Base-by-base conservation (phyloP, 2,113 vertebrate species). In the Benitochromis conjunctus region DNA sequence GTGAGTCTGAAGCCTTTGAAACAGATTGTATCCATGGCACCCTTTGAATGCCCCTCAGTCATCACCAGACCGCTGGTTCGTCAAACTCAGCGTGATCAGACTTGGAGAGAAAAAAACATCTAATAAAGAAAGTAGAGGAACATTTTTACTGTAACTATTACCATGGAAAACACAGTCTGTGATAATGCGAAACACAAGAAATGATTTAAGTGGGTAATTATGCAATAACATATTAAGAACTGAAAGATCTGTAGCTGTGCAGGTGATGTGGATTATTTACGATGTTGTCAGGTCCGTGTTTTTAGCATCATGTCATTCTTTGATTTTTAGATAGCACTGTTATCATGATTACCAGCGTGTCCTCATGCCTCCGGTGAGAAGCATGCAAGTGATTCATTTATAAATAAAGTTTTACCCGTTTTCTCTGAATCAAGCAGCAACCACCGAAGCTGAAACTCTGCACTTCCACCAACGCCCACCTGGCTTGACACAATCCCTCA, bases 341-440 rank as follows among this genome's bases (percentile, higher is more conserved):
- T 9, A 43, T 69, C 36, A 1, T 14, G 64, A 43, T 24, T 69
- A 0, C 4, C n/a, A 0, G 7, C 0, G 12, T 2, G 36, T 16
- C n/a, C 13, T 26, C 3, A 5, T 46, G 18, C 21, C 34, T 10
- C 62, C 7, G 0, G 14, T 16, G 46, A 16, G 46, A 5, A 64
- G 19, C 19, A 21, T 66, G 10, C 34, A 38, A 21, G 13, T 41
- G 6, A 43, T 71, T 16, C 7, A 18, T 74, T 29, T 18, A 48
- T 74, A 29, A 71, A 69, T 16, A 26, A 24, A 24, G 41, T 16
- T 48, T 46, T 0, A 7, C 26, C 14, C 6, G 41, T 16, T 48
- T 46, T 0, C 4, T 46, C 14, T 10, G 21, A 26, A 46, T 29
- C 9, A 0, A 74, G 24, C 21, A 18, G 38, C 0, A 48, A 29